A percentile compares a stretch with the other conserved stretches of the same genome.
Conservation (phyloP, 2,797 vertebrate species). For the Gastrophryne carolinensis region DNA sequence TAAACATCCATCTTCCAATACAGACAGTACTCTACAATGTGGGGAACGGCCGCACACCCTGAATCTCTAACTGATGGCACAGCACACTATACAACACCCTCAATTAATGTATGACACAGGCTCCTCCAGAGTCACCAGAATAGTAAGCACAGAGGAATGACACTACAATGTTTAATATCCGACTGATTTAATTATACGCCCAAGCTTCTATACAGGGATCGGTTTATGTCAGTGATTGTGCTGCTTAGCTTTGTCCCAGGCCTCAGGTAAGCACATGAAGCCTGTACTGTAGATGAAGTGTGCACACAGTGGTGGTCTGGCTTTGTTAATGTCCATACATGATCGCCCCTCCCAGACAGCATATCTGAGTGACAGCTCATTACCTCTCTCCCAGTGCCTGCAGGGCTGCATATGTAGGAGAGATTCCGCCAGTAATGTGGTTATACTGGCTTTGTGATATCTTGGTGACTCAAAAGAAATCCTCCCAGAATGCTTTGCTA, state of each 20-base stretch:
- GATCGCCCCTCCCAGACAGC: background rate
- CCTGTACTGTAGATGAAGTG: too few relatives aligned
- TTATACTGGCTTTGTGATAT: conserved; percentile 4
- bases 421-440: conserved; percentile 14
- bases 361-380: background rate
- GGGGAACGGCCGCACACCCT: background rate
- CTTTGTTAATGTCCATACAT: background rate
- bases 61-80: background rate
- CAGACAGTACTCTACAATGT: background rate
- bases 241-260: too few relatives aligned
- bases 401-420: background rate
- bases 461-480: background rate
- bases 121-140: background rate
- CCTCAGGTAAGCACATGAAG: too few relatives aligned
- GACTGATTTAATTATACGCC: background rate
- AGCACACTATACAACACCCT: background rate
- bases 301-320: background rate
- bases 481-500: background rate
- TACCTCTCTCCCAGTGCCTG: conserved; percentile 5
- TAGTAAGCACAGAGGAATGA: background rate
- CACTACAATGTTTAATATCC: conserved; percentile 6
- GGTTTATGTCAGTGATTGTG: background rate
- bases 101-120: conserved; percentile 1
- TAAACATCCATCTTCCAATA: background rate
- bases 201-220: background rate